Evolutionary conservation across 53 echinoderm and acorn worm species (phyloP).

Genomic region (Crossaster papposus): DNA sequence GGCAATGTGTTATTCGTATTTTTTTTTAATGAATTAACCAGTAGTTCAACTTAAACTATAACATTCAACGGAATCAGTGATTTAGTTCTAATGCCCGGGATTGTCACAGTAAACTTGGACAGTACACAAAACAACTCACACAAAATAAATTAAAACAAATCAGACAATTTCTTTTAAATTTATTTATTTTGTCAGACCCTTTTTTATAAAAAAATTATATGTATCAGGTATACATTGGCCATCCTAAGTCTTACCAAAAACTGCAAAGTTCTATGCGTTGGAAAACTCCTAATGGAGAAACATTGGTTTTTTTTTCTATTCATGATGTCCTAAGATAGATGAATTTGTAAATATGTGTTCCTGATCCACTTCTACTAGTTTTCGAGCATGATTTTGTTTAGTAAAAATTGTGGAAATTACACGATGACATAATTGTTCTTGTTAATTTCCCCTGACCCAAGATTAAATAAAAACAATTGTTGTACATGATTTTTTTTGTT

Average conservation of each 20-base stretch:
- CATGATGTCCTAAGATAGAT: neutral
- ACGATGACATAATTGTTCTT: too few species aligned
- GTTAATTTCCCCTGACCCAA: too few species aligned
- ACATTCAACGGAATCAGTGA: too few species aligned
- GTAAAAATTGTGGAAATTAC: too few species aligned
- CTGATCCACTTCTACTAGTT: too few species aligned
- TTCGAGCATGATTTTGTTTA: too few species aligned
- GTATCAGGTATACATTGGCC: slow-evolving; percentile 2
- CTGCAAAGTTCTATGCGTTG: neutral
- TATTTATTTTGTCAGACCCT: slow-evolving; percentile 25
- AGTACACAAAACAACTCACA: slow-evolving; percentile 2
- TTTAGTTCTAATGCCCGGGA: neutral
- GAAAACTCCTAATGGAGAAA: slow-evolving; percentile 31
- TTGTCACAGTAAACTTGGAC: neutral
- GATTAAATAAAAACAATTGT: too few species aligned
- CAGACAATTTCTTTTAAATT: neutral
- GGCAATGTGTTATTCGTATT: too few species aligned
- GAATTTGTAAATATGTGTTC: neutral
- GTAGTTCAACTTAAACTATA: too few species aligned
- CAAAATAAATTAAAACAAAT: neutral
- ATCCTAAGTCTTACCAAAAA: neutral
- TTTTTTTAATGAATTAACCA: too few species aligned
- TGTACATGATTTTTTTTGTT: too few species aligned
- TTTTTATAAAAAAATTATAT: neutral
- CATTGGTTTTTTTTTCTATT: neutral